Conservation (phyloP, 2,888 invertebrate genomes). For the Orthosia gothica region DNA sequence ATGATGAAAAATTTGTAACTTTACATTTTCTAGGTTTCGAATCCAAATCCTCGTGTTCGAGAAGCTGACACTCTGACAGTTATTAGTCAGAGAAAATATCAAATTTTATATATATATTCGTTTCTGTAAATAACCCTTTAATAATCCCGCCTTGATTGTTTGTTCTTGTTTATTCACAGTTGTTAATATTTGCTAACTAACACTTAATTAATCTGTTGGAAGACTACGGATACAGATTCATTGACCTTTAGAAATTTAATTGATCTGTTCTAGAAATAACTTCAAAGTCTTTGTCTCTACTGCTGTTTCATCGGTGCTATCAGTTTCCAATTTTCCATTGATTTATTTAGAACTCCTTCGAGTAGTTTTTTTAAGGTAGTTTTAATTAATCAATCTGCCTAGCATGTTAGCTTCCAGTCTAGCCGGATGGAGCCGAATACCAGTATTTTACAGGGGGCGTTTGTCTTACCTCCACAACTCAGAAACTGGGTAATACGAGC, state of each 20-base stretch:
- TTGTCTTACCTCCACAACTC: too few species aligned
- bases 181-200: conserved; percentile 26
- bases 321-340: not conserved
- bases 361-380: too few species aligned
- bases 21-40: not conserved
- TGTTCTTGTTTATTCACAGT: conserved; percentile 19
- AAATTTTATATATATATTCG: not conserved
- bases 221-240: conserved; percentile 1
- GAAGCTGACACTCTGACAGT: not conserved
- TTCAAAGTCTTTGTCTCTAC: not conserved
- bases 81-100: not conserved
- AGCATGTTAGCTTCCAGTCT: too few species aligned
- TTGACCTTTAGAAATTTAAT: conserved; percentile 14
- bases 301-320: not conserved
- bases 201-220: conserved; percentile 12
- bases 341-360: too few species aligned
- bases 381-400: too few species aligned
- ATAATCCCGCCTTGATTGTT: conserved; percentile 2
- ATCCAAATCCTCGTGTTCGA: not conserved
- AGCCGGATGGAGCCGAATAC: too few species aligned
- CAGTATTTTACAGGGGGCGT: too few species aligned
- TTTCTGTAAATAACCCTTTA: conserved; percentile 2
- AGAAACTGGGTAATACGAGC: too few species aligned
- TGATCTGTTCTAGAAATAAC: conserved; percentile 9
- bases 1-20: too few species aligned